Evolutionary conservation across 92 coral and sea anemone species (phyloP).

Genomic region (Nematostella vectensis): DNA sequence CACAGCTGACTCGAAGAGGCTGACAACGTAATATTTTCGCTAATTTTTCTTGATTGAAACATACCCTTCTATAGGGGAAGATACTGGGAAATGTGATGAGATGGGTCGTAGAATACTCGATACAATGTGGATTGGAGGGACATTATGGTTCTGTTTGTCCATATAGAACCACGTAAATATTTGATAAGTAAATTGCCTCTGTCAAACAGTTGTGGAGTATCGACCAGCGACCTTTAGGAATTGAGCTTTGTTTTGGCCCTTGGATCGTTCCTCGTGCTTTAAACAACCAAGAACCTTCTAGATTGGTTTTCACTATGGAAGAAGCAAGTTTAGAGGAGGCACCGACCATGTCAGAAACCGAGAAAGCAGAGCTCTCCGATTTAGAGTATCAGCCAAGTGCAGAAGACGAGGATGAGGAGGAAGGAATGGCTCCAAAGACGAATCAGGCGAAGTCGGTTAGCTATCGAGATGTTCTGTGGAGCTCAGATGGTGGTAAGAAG

Average conservation of each 20-base stretch:
- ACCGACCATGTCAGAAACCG: slow-evolving; percentile 16
- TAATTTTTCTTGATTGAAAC: too few relatives aligned
- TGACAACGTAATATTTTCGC: too few relatives aligned
- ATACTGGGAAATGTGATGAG: background rate
- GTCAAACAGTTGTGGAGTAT: too few relatives aligned
- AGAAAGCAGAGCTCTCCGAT: slow-evolving; percentile 21
- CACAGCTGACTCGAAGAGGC: too few relatives aligned
- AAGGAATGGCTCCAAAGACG: slow-evolving; percentile 3
- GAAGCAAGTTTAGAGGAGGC: slow-evolving; percentile 22
- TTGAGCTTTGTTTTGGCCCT: too few relatives aligned
- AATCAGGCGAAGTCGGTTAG: slow-evolving; percentile 16
- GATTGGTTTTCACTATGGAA: slow-evolving; percentile 1
- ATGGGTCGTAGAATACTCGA: too few relatives aligned
- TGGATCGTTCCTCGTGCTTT: too few relatives aligned
- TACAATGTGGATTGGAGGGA: background rate
- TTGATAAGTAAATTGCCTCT: background rate
- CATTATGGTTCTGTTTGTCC: background rate
- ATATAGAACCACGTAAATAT: background rate
- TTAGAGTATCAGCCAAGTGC: slow-evolving; percentile 33
- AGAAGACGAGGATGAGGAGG: slow-evolving; percentile 35
- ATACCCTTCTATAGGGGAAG: too few relatives aligned
- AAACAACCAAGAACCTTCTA: too few relatives aligned
- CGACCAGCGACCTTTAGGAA: too few relatives aligned
- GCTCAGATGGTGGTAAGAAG: slow-evolving; percentile 48
- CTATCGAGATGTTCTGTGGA: slow-evolving; percentile 42